phyloP scores from a whole-genome alignment of 2,113 vertebrate genomes.

The Oenanthe melanoleuca region DNA sequence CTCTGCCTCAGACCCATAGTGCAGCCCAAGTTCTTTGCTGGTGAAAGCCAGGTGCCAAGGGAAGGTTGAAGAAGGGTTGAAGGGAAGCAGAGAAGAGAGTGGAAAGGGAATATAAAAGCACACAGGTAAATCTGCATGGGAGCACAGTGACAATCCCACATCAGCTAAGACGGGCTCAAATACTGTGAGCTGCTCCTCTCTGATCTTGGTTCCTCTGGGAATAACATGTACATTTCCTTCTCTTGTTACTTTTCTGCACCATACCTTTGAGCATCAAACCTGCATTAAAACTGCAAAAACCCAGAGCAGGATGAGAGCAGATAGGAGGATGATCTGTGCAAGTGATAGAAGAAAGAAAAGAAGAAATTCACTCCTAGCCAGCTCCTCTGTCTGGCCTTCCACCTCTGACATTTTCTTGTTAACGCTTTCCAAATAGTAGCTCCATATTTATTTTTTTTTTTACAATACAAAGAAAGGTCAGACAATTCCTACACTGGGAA shows the following conservation, averaged over 20 bases:
- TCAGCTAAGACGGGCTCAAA: background rate
- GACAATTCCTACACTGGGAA: background rate
- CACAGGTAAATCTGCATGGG: background rate
- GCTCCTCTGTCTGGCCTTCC: background rate
- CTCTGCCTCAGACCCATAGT: background rate
- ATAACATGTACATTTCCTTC: background rate
- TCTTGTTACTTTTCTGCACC: background rate
- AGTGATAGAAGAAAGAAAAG: background rate
- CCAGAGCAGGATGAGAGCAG: background rate
- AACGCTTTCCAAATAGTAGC: background rate
- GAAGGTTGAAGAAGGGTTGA: background rate
- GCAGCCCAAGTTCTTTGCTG: background rate
- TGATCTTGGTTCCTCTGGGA: background rate
- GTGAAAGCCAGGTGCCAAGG: background rate
- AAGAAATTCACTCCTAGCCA: background rate
- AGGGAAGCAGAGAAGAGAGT: background rate
- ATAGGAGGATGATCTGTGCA: background rate
- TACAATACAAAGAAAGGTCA: conserved; percentile 20
- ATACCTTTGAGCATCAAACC: background rate
- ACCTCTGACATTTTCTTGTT: background rate
- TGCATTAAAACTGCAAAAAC: background rate
- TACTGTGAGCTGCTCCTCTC: rapidly evolving
- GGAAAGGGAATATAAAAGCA: background rate
- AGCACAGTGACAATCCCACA: background rate
- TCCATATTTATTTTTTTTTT: background rate